Base-by-base conservation (phyloP, 2,888 invertebrate species). In the Lottia scabra region DNA sequence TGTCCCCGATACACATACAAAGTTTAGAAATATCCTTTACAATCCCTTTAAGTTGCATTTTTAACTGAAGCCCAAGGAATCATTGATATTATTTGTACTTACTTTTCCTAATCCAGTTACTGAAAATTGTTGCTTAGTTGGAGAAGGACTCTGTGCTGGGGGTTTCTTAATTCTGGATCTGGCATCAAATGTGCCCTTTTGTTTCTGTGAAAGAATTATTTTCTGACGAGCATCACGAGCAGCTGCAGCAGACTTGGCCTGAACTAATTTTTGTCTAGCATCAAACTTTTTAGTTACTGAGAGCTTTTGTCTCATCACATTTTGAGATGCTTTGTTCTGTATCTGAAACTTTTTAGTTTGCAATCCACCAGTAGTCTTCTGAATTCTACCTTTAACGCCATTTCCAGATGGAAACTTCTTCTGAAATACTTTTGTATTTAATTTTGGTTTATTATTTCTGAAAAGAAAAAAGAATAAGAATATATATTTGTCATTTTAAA, bases 151-250 rank as follows among this genome's bases (percentile, higher is more conserved):
- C 16, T 56, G 64, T 44, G 70, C 71, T 19, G 69, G 67, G 63
- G 76, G 74, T 64, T 76, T 75, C 63, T 79, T 77, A n/a, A 79
- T 63, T 71, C 80, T 74, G 46, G 78, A 75, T 15, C 83, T 75
- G n/a, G 82, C 83, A 80, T 83, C 83, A 73, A 78, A 74, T 12
- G 75, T 78, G 46, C 77, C 80, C 68, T 83, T 81, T 63, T 79
- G 74, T 12, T 75, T 73, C n/a, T 77, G 74, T 2, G 75, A 72
- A 43, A 73, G 72, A 15, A 78, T 71, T 45, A 80, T 78, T 72
- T 78, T 80, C 19, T 74, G 77, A 12, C 80, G 72, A 1, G 80
- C 80, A 69, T 69, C 69, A 26, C 63, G 23, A 0, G 81, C 78
- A 75, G 80, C 81, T 65, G 69, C 67, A 43, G 43, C 44, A n/a